Percentiles rank a stretch among this genome's conserved stretches.
Conservation (phyloP, 2,113 vertebrate genomes). For the Saiga tatarica region DNA sequence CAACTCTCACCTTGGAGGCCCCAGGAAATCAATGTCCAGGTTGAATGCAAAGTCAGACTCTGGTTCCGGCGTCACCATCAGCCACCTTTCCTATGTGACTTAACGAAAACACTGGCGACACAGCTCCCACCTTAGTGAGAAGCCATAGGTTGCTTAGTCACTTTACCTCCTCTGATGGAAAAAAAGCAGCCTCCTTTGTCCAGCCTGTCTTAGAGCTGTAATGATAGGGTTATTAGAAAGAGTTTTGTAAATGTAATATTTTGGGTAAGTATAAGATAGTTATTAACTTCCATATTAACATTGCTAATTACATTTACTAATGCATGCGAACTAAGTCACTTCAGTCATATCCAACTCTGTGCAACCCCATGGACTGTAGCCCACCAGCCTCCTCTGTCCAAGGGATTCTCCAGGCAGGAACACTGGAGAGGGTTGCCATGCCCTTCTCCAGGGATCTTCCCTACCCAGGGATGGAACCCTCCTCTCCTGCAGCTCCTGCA, state of each 20-base stretch:
- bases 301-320: neutral
- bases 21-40: neutral
- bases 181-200: neutral
- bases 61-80: neutral
- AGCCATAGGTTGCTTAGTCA: neutral
- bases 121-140: neutral
- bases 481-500: neutral
- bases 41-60: neutral
- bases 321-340: neutral
- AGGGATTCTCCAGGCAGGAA: neutral
- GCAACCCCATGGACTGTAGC: neutral
- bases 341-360: neutral
- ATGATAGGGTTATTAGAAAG: neutral
- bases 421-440: neutral
- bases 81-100: neutral
- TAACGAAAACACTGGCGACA: neutral
- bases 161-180: neutral
- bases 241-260: neutral
- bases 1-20: neutral
- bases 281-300: neutral
- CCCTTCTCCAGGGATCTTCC: neutral
- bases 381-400: neutral
- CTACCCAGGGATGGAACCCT: neutral
- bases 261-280: neutral
- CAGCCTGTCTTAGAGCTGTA: neutral